phyloP scores from a whole-genome alignment of 2,888 invertebrate species.

The Drosophila mimetica region DNA sequence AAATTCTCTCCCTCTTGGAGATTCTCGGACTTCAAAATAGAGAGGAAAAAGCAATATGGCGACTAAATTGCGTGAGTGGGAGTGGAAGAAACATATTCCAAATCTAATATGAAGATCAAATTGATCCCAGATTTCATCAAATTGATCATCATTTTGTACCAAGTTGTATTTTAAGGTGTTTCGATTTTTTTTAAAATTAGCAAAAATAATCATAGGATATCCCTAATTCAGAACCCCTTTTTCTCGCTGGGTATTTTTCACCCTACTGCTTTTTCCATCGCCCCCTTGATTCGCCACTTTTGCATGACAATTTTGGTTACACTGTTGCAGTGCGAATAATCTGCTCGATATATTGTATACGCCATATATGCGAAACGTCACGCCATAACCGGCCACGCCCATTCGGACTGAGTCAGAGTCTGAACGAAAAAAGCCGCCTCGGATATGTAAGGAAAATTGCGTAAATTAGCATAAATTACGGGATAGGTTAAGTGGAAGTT shows the following conservation, averaged over 20 bases:
- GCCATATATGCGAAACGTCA: conserved; percentile 27
- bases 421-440: conserved; percentile 1
- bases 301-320: conserved; percentile 40
- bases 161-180: no score
- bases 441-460: conserved; percentile 60
- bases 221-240: not conserved
- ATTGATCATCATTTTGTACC: no score
- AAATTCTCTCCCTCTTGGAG: no score
- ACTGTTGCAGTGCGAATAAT: conserved; percentile 45
- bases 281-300: conserved; percentile 1
- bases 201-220: no score
- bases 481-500: conserved; percentile 64
- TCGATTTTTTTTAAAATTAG: no score
- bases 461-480: conserved; percentile 76
- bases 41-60: no score
- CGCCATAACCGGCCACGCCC: conserved; percentile 36
- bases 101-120: no score
- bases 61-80: no score
- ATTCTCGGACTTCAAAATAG: no score
- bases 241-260: not conserved
- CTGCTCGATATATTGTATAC: conserved; percentile 10
- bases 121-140: no score
- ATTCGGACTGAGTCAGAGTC: conserved; percentile 3
- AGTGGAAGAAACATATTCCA: no score
- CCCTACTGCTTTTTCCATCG: conserved; percentile 1